Evolutionary conservation across 2,888 invertebrate species (phyloP).

Genomic region (Cheilosia vernalis): DNA sequence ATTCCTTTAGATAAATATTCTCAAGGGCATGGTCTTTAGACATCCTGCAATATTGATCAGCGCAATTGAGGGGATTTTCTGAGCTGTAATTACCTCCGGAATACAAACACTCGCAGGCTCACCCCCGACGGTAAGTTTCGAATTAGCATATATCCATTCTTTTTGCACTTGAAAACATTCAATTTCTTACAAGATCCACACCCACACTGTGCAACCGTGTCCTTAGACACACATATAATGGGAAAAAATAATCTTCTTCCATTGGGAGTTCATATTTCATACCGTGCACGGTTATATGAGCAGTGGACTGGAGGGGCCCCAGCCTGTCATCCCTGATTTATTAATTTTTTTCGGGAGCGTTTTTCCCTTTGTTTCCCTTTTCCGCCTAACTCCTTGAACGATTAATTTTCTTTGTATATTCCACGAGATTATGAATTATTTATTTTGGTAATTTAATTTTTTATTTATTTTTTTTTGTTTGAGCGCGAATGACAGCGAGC

Average conservation of each 20-base stretch:
- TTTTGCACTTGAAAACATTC: background rate
- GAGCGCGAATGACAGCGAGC: background rate
- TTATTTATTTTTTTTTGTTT: background rate
- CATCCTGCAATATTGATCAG: constrained; percentile 57
- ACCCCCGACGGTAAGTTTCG: constrained; percentile 46
- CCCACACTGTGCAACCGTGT: constrained; percentile 20
- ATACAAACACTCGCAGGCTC: constrained; percentile 23
- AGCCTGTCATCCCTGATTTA: constrained; percentile 21
- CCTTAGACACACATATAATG: background rate
- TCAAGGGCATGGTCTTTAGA: constrained; percentile 60
- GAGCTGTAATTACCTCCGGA: constrained; percentile 52
- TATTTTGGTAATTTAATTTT: constrained; percentile 64
- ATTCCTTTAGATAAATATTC: constrained; percentile 14
- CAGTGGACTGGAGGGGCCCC: constrained; percentile 10
- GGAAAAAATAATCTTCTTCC: background rate
- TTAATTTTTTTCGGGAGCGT: constrained; percentile 16
- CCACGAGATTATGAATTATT: constrained; percentile 62
- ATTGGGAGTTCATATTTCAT: constrained; percentile 46
- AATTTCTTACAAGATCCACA: constrained; percentile 40
- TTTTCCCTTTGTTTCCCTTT: constrained; percentile 1
- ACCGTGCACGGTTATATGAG: constrained; percentile 12
- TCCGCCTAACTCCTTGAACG: constrained; percentile 35
- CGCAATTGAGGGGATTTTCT: constrained; percentile 37
- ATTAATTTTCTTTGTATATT: constrained; percentile 58
- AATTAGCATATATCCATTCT: background rate